These are phyloP conservation scores for Chionodraco myersi DNA, from an alignment of 2,113 vertebrate species.

Conservation along the genomic window DNA sequence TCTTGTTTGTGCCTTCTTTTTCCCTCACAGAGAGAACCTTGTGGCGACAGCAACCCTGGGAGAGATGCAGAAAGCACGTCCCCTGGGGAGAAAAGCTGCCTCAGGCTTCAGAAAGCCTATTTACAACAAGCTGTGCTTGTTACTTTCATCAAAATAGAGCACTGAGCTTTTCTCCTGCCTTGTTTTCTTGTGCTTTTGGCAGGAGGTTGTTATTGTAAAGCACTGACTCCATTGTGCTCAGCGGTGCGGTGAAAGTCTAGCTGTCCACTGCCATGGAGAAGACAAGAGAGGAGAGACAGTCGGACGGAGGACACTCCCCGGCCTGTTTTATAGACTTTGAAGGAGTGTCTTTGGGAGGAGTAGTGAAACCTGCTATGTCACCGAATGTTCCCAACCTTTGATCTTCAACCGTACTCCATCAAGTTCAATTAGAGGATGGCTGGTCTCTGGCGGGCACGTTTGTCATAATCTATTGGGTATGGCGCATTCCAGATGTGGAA, in stretches of 20 bases:
- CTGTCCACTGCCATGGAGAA: conserved; percentile 62
- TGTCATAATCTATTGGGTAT: conserved; percentile 86
- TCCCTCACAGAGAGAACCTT: conserved; percentile 79
- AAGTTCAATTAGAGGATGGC: conserved; percentile 84
- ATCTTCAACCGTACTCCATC: conserved; percentile 83
- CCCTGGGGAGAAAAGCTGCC: conserved; percentile 84
- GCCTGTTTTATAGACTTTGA: conserved; percentile 56
- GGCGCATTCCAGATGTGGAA: conserved; percentile 84
- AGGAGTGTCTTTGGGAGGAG: conserved; percentile 63
- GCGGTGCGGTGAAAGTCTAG: conserved; percentile 74
- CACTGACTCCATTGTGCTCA: conserved; percentile 83
- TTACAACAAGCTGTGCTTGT: conserved; percentile 89
- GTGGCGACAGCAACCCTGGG: conserved; percentile 83
- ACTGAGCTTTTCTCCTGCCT: conserved; percentile 83
- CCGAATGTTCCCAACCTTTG: conserved; percentile 78
- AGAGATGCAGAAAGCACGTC: conserved; percentile 84
- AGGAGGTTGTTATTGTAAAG: conserved; percentile 86
- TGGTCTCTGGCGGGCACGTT: conserved; percentile 81
- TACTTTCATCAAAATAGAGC: conserved; percentile 88
- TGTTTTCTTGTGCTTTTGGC: conserved; percentile 86
- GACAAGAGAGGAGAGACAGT: conserved; percentile 58
- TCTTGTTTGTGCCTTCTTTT: conserved; percentile 82
- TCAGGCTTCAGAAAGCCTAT: conserved; percentile 86
- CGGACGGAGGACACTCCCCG: conserved; percentile 45
- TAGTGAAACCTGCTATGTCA: conserved; percentile 78